A percentile compares a stretch with the other conserved stretches of the same genome.
Conservation (phyloP, 2,888 invertebrate genomes). For the Drosophila parthenogenetica region DNA sequence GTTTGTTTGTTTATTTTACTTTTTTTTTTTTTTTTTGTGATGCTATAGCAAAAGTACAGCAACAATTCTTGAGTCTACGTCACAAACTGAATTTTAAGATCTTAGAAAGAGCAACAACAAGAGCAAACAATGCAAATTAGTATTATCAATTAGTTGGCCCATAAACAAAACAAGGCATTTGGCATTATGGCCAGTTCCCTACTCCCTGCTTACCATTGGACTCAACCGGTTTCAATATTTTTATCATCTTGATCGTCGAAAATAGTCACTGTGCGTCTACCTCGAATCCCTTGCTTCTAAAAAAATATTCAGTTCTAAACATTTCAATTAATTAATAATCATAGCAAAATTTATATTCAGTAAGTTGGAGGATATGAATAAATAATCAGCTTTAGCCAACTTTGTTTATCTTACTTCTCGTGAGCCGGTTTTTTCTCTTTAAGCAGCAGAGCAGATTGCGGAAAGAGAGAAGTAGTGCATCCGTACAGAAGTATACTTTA, state of each 20-base stretch:
- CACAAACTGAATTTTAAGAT: slow-evolving; percentile 24
- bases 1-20: not conserved
- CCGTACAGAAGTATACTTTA: slow-evolving; percentile 7
- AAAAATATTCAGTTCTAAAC: not conserved
- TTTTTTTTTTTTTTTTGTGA: not conserved
- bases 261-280: not conserved
- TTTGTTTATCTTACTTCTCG: slow-evolving; percentile 1
- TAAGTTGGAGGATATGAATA: not conserved
- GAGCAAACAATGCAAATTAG: slow-evolving; percentile 36
- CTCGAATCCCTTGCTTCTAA: slow-evolving; percentile 13
- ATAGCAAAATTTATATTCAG: slow-evolving; percentile 7
- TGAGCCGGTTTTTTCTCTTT: too few species aligned
- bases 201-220: not conserved
- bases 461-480: not conserved
- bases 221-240: slow-evolving; percentile 35
- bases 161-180: slow-evolving; percentile 19
- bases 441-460: too few species aligned
- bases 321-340: slow-evolving; percentile 1
- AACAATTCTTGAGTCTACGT: slow-evolving; percentile 35
- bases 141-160: slow-evolving; percentile 42
- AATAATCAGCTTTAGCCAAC: not conserved
- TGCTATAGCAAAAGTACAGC: slow-evolving; percentile 1
- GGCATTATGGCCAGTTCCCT: slow-evolving; percentile 14
- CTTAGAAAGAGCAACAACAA: slow-evolving; percentile 23
- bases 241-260: slow-evolving; percentile 1